Evolutionary conservation across 2,888 invertebrate species (phyloP), one percentile per base, ranked within the genome.

Genomic region (Mechanitis messenoides): DNA sequence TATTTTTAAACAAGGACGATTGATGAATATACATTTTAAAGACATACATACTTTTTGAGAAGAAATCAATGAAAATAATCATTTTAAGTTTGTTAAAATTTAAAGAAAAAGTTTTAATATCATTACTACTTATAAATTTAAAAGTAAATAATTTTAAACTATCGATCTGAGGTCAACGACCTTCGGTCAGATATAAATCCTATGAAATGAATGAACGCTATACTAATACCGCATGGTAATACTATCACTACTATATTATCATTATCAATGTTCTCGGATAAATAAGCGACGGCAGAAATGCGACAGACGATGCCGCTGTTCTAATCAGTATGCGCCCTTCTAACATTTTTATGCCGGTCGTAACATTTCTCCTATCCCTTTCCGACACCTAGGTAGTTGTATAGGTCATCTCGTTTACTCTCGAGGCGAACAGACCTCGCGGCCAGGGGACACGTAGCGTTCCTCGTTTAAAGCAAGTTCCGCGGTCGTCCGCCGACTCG

Each of bases 401-500:
- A 65, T 67, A 54, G 20, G 67, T 65, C 69, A 65, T 85, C 84
- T 74, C 81, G 68, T 72, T 86, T 79, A 67, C 78, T 63, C 83
- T 67, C 74, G 72, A 74, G 74, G 74, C 76, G 72, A 73, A 68
- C 75, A 59, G 72, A 71, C 76, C 76, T 75, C 78, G 79, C 74
- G 70, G 71, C 77, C 76, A 77, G 80, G 82, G 81, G 83, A 83
- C 85, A 84, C 86, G 85, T 84, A 81, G 84, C 83, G 81, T 79
- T 79, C 74, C 77, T 78, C 77, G 79, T 72, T 72, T 70, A 71
- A 68, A 71, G 69, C 71, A 78, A 82, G 86, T 87, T 86, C 85
- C 86, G 80, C 82, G 85, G 80, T 85, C 80, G 83, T 78, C 87
- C 88, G 87, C 84, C 85, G 87, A 83, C 83, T 83, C 80, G 74